Percentiles rank a stretch among this genome's conserved stretches.
phyloP scores from a whole-genome alignment of 2,113 vertebrate genomes.

The Carettochelys insculpta region DNA sequence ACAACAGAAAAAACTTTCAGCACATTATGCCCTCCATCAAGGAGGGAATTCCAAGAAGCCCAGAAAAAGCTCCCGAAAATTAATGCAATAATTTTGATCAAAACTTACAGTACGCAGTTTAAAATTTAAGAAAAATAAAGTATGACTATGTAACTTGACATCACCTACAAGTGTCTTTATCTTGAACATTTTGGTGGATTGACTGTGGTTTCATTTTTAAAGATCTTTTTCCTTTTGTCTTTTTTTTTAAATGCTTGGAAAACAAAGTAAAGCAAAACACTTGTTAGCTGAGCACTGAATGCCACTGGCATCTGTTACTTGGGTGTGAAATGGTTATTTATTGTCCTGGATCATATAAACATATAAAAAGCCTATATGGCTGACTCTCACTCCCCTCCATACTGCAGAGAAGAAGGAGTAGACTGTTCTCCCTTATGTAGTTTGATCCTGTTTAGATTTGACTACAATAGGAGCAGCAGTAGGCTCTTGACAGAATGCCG shows the following conservation, averaged over 20 bases:
- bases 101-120: background rate
- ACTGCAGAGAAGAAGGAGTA: background rate
- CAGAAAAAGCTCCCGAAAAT: background rate
- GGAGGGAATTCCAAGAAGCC: background rate
- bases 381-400: background rate
- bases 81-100: background rate
- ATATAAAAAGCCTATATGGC: background rate
- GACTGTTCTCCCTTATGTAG: rapidly evolving
- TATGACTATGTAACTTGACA: background rate
- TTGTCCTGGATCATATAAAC: background rate
- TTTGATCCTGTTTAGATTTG: background rate
- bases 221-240: background rate
- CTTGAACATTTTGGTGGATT: background rate
- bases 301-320: background rate
- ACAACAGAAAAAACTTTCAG: background rate
- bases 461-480: background rate
- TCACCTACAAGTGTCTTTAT: background rate
- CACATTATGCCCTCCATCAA: rapidly evolving
- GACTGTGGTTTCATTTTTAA: background rate
- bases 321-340: background rate
- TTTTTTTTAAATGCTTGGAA: background rate
- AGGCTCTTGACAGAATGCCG: background rate
- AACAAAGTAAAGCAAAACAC: background rate
- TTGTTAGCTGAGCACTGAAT: background rate
- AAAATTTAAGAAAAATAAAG: background rate